A percentile compares a stretch with the other conserved stretches of the same genome.
phyloP scores from a whole-genome alignment of 2,113 vertebrate species.

The Odontophorus gujanensis region DNA sequence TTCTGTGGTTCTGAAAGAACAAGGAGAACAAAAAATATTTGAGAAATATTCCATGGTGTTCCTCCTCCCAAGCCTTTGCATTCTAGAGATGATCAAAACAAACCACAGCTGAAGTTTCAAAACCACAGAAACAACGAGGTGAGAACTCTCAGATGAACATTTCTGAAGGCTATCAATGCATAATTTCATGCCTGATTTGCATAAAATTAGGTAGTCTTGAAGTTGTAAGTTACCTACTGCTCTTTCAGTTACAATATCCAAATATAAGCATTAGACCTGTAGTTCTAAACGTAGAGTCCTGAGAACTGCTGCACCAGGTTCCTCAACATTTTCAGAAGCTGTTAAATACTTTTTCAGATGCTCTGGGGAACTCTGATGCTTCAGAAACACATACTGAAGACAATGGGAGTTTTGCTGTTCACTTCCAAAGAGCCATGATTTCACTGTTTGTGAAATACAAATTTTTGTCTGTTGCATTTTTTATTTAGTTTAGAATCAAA shows the following conservation, averaged over 20 bases:
- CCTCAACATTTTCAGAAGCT: not conserved
- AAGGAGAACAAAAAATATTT: not conserved
- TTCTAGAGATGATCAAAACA: not conserved
- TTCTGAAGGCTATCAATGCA: not conserved
- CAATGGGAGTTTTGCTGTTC: not conserved
- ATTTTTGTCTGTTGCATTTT: not conserved
- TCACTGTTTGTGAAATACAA: not conserved
- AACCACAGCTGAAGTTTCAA: not conserved
- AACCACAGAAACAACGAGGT: not conserved
- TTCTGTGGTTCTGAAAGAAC: not conserved
- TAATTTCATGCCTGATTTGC: not conserved
- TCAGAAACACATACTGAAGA: not conserved
- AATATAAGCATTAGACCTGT: not conserved
- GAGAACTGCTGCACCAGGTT: not conserved
- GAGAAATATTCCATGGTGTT: not conserved
- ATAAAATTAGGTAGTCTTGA: not conserved
- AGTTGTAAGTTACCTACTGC: not conserved
- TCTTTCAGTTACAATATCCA: not conserved
- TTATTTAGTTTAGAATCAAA: not conserved
- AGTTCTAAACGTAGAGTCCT: not conserved
- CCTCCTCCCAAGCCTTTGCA: not conserved
- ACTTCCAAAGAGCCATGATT: not conserved
- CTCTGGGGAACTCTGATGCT: not conserved
- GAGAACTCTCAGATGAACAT: not conserved
- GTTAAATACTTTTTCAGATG: not conserved